Evolutionary conservation across 1,140 invertebrate genomes (phyloP).

Genomic region (Tenebrio molitor): DNA sequence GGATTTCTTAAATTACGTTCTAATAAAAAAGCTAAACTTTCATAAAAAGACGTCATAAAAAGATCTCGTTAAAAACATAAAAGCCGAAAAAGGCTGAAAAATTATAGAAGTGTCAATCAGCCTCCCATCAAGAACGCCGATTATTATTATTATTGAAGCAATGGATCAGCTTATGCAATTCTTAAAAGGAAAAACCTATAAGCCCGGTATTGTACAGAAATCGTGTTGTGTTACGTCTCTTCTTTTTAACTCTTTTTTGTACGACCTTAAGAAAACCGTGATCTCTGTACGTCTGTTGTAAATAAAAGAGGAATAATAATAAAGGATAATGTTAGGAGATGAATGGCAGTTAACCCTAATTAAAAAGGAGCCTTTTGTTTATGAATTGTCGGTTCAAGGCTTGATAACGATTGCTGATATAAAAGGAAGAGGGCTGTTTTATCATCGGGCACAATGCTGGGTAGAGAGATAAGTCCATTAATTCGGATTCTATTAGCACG

Average conservation of each 20-base stretch:
- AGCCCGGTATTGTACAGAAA: no score
- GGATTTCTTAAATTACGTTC: no score
- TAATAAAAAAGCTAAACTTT: no score
- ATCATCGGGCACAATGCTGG: conserved; percentile 52
- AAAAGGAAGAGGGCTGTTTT: conserved; percentile 49
- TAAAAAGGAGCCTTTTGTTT: conserved; percentile 34
- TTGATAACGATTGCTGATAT: conserved; percentile 45
- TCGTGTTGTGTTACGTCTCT: no score
- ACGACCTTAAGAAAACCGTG: not conserved
- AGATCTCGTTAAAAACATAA: no score
- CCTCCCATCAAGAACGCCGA: no score
- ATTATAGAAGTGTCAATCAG: no score
- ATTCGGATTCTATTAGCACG: conserved; percentile 57
- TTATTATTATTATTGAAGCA: no score
- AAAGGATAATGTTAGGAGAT: conserved; percentile 23
- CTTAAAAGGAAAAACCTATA: no score
- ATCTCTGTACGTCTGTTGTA: conserved; percentile 8
- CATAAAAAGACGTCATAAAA: no score
- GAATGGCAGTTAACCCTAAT: conserved; percentile 30
- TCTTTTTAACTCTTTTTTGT: conserved; percentile 30
- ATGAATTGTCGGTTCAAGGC: conserved; percentile 41
- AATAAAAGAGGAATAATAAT: conserved; percentile 36
- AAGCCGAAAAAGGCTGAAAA: no score
- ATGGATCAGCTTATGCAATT: no score
- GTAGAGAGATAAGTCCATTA: conserved; percentile 54